These are phyloP conservation scores for Philonicus albiceps DNA, from an alignment of 2,888 invertebrate genomes.

Conservation along the genomic window DNA sequence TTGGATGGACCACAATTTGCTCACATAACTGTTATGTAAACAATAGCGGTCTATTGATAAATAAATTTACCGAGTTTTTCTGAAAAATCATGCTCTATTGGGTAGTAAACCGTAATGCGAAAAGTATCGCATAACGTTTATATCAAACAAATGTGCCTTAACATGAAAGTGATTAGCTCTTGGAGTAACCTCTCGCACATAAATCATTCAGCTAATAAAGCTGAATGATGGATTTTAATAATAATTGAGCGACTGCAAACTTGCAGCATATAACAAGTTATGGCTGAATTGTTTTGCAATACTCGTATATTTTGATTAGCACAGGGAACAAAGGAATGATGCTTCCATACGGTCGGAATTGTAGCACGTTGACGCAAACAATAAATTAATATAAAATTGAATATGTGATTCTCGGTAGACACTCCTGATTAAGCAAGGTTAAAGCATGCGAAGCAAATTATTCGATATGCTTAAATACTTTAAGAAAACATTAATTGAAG, in stretches of 20 bases:
- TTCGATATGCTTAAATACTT: background rate
- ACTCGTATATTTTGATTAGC: background rate
- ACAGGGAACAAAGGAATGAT: background rate
- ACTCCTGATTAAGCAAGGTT: background rate
- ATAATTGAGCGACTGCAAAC: background rate
- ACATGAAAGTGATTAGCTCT: background rate
- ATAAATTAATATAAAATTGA: background rate
- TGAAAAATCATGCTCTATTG: background rate
- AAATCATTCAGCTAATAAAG: background rate
- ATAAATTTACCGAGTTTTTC: background rate
- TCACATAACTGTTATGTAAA: slow-evolving; percentile 29
- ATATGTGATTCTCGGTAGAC: background rate
- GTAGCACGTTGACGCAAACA: background rate
- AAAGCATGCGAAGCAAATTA: background rate
- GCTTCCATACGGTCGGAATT: background rate
- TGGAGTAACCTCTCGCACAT: background rate
- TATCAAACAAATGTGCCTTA: background rate
- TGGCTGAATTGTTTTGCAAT: background rate
- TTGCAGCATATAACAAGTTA: background rate
- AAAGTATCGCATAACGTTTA: background rate
- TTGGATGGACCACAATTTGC: slow-evolving; percentile 14
- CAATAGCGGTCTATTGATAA: background rate
- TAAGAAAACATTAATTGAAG: background rate
- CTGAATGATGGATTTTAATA: no score
- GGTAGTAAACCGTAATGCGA: background rate